Evolutionary conservation across 2,113 vertebrate genomes (phyloP).

Genomic region (Chunga burmeisteri): DNA sequence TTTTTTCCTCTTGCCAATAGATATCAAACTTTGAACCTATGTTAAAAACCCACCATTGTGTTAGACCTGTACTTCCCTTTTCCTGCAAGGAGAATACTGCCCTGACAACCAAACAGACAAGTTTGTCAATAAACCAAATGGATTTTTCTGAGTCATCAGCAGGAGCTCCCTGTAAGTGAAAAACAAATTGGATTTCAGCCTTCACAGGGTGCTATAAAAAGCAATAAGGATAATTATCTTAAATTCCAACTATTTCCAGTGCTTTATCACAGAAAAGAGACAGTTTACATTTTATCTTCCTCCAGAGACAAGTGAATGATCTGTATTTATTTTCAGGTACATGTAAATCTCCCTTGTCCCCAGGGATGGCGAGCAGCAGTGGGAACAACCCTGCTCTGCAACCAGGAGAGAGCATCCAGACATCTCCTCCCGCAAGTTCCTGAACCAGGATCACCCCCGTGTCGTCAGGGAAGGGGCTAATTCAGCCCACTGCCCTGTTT

Average conservation of each 20-base stretch:
- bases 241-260: conserved; percentile 48
- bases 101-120: neutral
- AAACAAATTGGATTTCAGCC: conserved; percentile 48
- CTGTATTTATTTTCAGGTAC: neutral
- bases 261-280: conserved; percentile 29
- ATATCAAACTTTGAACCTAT: neutral
- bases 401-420: neutral
- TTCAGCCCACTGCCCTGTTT: neutral
- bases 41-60: neutral
- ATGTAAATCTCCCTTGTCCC: neutral
- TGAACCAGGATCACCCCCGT: neutral
- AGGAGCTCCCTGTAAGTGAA: conserved; percentile 16
- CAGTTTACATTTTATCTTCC: conserved; percentile 23
- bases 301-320: conserved; percentile 11
- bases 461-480: neutral
- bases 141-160: conserved; percentile 34
- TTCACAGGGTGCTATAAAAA: conserved; percentile 40
- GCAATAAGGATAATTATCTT: conserved; percentile 60
- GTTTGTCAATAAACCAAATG: conserved; percentile 51
- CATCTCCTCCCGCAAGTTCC: neutral
- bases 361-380: rapidly evolving
- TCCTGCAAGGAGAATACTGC: neutral
- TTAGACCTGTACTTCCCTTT: neutral
- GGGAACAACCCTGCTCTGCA: neutral
- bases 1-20: neutral